Evolutionary conservation across 2,888 invertebrate species (phyloP).

Genomic region (Agapetus fuscipes): DNA sequence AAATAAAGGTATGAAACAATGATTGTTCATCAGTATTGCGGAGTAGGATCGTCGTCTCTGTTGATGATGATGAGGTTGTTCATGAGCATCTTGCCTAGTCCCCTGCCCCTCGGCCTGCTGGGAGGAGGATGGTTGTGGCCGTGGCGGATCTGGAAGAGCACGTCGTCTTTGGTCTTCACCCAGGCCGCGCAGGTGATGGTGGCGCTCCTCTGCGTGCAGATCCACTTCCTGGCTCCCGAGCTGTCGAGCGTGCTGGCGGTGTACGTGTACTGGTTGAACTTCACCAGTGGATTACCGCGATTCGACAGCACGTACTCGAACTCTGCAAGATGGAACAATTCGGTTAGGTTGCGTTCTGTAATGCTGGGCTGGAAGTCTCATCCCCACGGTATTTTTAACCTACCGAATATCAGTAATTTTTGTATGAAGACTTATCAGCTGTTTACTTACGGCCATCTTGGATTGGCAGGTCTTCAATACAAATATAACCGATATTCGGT

Average conservation of each 20-base stretch:
- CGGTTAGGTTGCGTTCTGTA: not conserved
- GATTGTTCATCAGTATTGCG: no score
- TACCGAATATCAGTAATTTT: no score
- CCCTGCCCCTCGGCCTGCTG: no score
- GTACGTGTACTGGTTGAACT: slow-evolving; percentile 2
- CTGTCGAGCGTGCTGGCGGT: slow-evolving; percentile 1
- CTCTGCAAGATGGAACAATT: not conserved
- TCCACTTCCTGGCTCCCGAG: slow-evolving; percentile 25
- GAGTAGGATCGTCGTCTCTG: no score
- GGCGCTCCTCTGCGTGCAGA: slow-evolving; percentile 26
- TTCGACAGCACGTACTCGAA: slow-evolving; percentile 1
- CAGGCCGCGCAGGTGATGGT: slow-evolving; percentile 27
- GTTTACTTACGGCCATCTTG: no score
- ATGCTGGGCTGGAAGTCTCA: no score
- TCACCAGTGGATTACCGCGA: slow-evolving; percentile 1
- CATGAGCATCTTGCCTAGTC: no score
- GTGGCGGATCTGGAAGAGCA: slow-evolving; percentile 26
- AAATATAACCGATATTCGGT: no score
- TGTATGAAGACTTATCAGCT: no score
- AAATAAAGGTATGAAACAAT: not conserved
- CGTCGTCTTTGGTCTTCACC: slow-evolving; percentile 27
- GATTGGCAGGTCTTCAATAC: no score
- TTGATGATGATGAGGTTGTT: no score
- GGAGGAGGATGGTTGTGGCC: slow-evolving; percentile 23
- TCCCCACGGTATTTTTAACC: no score